Evolutionary conservation across 2,888 invertebrate species (phyloP).

Genomic region (Oscheius onirici): DNA sequence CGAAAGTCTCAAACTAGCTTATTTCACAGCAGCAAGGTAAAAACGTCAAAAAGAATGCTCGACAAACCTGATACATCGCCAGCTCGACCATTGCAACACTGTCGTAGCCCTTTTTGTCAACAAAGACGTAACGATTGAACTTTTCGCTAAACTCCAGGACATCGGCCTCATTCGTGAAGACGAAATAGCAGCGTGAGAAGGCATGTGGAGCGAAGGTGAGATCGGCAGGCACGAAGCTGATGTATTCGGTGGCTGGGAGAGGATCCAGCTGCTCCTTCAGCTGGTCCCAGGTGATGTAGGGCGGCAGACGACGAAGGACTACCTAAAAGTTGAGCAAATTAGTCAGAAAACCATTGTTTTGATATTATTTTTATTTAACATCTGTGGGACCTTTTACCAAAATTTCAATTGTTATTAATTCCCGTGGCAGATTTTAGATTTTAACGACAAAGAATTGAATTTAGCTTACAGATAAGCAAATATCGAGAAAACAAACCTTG

Average conservation of each 20-base stretch:
- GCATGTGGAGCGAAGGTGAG: slow-evolving; percentile 29
- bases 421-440: too few relatives aligned
- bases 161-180: slow-evolving; percentile 18
- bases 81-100: slow-evolving; percentile 30
- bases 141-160: slow-evolving; percentile 25
- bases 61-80: slow-evolving; percentile 22
- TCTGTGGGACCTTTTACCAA: too few relatives aligned
- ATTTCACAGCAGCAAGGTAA: too few relatives aligned
- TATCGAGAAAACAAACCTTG: slow-evolving; percentile 2
- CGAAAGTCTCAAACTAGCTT: too few relatives aligned
- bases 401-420: too few relatives aligned
- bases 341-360: too few relatives aligned
- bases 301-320: slow-evolving; percentile 29
- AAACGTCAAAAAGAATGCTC: too few relatives aligned
- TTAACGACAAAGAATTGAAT: too few relatives aligned
- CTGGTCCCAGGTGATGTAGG: slow-evolving; percentile 31
- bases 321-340: slow-evolving; percentile 20
- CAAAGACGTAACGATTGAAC: slow-evolving; percentile 34
- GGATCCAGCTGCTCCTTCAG: slow-evolving; percentile 28
- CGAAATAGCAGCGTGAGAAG: slow-evolving; percentile 31
- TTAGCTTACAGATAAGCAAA: too few relatives aligned
- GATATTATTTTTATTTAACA: too few relatives aligned
- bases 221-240: slow-evolving; percentile 32
- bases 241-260: slow-evolving; percentile 19
- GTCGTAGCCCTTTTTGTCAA: slow-evolving; percentile 34